Evolutionary conservation across 2,888 invertebrate genomes (phyloP).

Genomic region (Athetis lepigone): DNA sequence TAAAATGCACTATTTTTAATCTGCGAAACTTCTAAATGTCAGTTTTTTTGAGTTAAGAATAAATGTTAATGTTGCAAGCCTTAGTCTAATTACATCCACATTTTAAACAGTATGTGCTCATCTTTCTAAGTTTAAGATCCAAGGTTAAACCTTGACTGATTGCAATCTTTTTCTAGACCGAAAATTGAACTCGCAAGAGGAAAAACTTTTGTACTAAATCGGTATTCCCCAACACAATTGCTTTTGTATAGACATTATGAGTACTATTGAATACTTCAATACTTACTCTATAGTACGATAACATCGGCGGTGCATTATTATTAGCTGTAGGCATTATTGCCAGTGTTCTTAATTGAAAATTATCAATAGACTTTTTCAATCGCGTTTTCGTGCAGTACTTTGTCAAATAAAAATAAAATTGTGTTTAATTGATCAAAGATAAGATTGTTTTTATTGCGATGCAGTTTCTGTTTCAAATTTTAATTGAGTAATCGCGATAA

Average conservation of each 20-base stretch:
- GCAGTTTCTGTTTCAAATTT: too few species aligned
- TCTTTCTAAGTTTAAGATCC: conserved; percentile 8
- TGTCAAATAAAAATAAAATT: conserved; percentile 1
- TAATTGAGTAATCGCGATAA: too few species aligned
- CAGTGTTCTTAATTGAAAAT: conserved; percentile 38
- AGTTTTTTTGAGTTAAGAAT: conserved; percentile 18
- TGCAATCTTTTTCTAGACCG: conserved; percentile 19
- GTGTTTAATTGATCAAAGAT: conserved; percentile 12
- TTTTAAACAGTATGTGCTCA: background rate
- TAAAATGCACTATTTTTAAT: conserved; percentile 41
- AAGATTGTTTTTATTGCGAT: background rate
- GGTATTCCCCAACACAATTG: conserved; percentile 39
- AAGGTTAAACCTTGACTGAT: conserved; percentile 26
- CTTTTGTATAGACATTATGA: conserved; percentile 26
- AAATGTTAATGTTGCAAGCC: background rate
- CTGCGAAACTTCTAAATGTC: conserved; percentile 26
- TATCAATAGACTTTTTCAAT: conserved; percentile 4
- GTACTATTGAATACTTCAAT: conserved; percentile 24
- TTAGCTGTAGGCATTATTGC: conserved; percentile 13
- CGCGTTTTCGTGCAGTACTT: conserved; percentile 3
- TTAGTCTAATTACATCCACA: background rate
- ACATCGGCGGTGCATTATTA: conserved; percentile 38
- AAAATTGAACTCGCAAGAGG: conserved; percentile 33
- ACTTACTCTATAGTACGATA: conserved; percentile 25
- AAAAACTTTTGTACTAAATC: conserved; percentile 23